phyloP scores from a whole-genome alignment of 2,113 vertebrate genomes.

The Mesocricetus auratus region DNA sequence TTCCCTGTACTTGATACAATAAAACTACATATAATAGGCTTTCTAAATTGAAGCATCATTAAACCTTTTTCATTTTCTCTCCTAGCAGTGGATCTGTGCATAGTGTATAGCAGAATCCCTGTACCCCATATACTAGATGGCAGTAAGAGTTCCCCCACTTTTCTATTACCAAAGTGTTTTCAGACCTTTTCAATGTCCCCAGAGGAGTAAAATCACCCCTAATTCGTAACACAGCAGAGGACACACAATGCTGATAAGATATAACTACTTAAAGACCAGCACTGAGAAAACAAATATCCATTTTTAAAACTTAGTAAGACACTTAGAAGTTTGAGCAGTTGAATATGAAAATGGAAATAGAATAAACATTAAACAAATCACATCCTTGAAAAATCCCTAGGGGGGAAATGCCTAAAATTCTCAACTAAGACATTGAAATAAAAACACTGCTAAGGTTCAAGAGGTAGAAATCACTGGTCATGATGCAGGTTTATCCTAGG shows the following conservation, averaged over 20 bases:
- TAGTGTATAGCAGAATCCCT: background rate
- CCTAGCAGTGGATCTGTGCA: background rate
- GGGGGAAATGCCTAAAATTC: background rate
- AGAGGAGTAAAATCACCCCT: slow-evolving; percentile 9
- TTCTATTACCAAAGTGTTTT: background rate
- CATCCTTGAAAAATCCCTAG: background rate
- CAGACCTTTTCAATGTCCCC: background rate
- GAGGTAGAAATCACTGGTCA: background rate
- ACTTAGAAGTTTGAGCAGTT: background rate
- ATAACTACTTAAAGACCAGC: background rate
- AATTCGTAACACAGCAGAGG: background rate
- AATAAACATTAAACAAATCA: slow-evolving; percentile 29
- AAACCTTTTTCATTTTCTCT: background rate
- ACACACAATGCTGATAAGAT: background rate
- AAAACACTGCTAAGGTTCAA: background rate
- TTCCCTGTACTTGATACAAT: background rate
- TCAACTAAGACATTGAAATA: slow-evolving; percentile 33
- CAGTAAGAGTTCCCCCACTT: background rate
- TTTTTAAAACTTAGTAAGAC: slow-evolving; percentile 18
- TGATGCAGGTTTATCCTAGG: background rate
- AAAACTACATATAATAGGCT: background rate
- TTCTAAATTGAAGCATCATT: background rate
- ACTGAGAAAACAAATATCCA: background rate
- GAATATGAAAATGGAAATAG: background rate
- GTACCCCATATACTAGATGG: background rate